These are phyloP conservation scores for Actinia equina DNA, from an alignment of 64 coral and sea anemone genomes.

Conservation along the genomic window DNA sequence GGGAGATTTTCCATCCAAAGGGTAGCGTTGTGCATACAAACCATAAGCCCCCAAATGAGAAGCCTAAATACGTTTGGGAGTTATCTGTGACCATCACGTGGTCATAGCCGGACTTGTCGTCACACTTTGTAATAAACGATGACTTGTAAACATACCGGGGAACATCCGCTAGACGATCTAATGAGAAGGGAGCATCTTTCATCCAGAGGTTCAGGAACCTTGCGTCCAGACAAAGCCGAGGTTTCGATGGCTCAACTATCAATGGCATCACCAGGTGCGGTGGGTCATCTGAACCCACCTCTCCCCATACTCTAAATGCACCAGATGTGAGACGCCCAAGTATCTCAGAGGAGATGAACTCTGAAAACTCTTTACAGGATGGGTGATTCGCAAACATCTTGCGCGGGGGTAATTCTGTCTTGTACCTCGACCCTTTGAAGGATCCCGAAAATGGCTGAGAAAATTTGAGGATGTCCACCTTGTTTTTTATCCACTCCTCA, in stretches of 20 bases:
- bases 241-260: constrained; percentile 12
- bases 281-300: background rate
- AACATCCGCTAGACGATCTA: constrained; percentile 26
- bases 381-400: constrained; percentile 3
- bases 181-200: constrained; percentile 20
- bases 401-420: background rate
- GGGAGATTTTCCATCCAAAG: too few species aligned
- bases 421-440: background rate
- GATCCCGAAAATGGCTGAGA: background rate
- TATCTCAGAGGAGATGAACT: background rate
- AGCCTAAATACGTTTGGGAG: background rate
- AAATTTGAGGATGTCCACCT: constrained; percentile 19
- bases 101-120: constrained; percentile 20
- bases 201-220: constrained; percentile 39
- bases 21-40: constrained; percentile 1
- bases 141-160: constrained; percentile 12
- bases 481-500: background rate
- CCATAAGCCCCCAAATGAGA: constrained; percentile 23
- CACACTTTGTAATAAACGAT: constrained; percentile 1
- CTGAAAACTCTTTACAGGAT: constrained; percentile 15
- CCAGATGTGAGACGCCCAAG: background rate
- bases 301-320: background rate
- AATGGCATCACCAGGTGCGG: background rate
- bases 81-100: background rate
- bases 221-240: constrained; percentile 22